These are phyloP conservation scores for Drosophila limbata DNA, from an alignment of 2,888 invertebrate species.

Conservation along the genomic window DNA sequence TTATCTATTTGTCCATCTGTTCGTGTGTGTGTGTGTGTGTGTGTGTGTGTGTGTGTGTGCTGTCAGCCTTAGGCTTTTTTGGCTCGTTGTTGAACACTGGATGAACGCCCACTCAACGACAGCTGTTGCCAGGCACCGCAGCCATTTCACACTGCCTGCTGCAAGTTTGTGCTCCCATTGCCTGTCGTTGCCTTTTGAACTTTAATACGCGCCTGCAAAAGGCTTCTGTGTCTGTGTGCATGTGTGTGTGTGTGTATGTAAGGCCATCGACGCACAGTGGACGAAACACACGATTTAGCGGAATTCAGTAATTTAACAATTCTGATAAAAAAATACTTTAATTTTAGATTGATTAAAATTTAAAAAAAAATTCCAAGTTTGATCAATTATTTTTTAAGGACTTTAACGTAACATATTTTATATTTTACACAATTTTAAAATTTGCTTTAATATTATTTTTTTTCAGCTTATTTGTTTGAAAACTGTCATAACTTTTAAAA, in stretches of 20 bases:
- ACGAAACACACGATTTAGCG: no score
- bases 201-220: conserved; percentile 28
- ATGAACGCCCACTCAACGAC: conserved; percentile 54
- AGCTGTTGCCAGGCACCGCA: conserved; percentile 39
- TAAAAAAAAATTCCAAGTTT: no score
- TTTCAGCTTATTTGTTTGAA: no score
- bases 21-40: neutral
- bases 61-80: conserved; percentile 66
- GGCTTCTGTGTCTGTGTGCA: neutral
- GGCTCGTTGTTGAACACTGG: conserved; percentile 57
- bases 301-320: no score
- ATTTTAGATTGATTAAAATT: no score
- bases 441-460: no score
- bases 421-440: no score
- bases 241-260: neutral
- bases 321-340: no score
- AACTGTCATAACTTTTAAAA: no score
- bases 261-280: neutral
- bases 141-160: conserved; percentile 48
- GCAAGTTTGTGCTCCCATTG: conserved; percentile 31
- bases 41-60: conserved; percentile 24
- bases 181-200: conserved; percentile 44
- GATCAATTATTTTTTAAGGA: no score
- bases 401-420: no score
- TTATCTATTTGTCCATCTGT: conserved; percentile 11